phyloP scores from a whole-genome alignment of 2,888 invertebrate species.

The Thymelicus lineola region DNA sequence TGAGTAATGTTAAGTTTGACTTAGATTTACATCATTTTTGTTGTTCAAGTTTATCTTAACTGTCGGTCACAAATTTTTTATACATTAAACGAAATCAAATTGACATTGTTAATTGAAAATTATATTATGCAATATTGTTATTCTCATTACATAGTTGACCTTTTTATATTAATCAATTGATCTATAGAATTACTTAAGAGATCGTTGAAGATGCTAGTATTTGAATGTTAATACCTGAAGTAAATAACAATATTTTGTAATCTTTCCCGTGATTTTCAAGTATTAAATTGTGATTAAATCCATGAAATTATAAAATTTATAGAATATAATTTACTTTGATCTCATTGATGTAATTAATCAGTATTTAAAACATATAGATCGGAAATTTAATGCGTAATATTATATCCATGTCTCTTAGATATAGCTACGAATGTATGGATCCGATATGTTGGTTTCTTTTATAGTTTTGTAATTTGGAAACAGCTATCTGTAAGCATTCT shows the following conservation, averaged over 20 bases:
- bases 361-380: slow-evolving; percentile 47
- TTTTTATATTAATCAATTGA: slow-evolving; percentile 32
- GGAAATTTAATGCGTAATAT: slow-evolving; percentile 44
- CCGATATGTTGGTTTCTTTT: slow-evolving; percentile 51
- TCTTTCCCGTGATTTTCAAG: slow-evolving; percentile 56
- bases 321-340: slow-evolving; percentile 53
- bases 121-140: slow-evolving; percentile 33
- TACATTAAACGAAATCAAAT: slow-evolving; percentile 13
- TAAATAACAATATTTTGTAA: slow-evolving; percentile 52
- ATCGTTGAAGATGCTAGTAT: slow-evolving; percentile 18
- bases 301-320: slow-evolving; percentile 45
- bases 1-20: slow-evolving; percentile 50
- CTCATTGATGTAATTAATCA: slow-evolving; percentile 56
- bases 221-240: slow-evolving; percentile 12
- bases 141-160: slow-evolving; percentile 12
- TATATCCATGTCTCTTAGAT: slow-evolving; percentile 53
- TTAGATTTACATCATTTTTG: slow-evolving; percentile 47
- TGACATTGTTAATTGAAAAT: slow-evolving; percentile 21
- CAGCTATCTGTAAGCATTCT: slow-evolving; percentile 77
- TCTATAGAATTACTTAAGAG: slow-evolving; percentile 18
- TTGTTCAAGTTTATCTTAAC: slow-evolving; percentile 38
- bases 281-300: slow-evolving; percentile 45
- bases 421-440: slow-evolving; percentile 52
- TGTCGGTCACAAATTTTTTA: slow-evolving; percentile 48
- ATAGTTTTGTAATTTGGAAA: slow-evolving; percentile 72